A percentile compares a stretch with the other conserved stretches of the same genome.
phyloP scores from a whole-genome alignment of 2,797 vertebrate genomes.

The Acomys russatus region DNA sequence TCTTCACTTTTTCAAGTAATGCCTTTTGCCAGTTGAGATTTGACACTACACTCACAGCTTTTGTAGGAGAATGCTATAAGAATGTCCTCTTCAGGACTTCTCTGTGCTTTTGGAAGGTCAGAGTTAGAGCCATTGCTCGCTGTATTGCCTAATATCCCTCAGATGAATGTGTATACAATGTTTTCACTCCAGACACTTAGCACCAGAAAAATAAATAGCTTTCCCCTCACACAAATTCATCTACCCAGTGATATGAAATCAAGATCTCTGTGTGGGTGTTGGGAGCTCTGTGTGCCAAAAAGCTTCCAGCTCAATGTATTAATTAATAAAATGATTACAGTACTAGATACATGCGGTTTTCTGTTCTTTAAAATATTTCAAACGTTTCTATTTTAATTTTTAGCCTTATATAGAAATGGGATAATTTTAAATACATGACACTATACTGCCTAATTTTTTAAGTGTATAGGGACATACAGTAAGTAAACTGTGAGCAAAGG shows the following conservation, averaged over 20 bases:
- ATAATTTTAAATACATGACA: neutral
- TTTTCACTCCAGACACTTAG: neutral
- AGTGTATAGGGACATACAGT: neutral
- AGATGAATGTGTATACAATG: neutral
- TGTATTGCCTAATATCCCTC: neutral
- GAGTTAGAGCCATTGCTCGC: slow-evolving; percentile 10
- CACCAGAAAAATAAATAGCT: neutral
- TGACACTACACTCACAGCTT: neutral
- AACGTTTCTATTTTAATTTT: neutral
- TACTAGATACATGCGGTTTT: neutral
- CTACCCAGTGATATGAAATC: neutral
- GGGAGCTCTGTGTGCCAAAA: neutral
- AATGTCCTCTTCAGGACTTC: slow-evolving; percentile 36
- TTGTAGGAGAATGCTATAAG: neutral
- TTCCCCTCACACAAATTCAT: neutral
- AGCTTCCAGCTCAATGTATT: neutral
- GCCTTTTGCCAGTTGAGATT: slow-evolving; percentile 37
- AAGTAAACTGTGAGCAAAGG: neutral
- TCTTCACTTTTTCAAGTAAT: slow-evolving; percentile 9
- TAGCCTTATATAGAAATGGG: neutral
- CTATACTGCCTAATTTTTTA: neutral
- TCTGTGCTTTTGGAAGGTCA: slow-evolving; percentile 34
- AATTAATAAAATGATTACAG: slow-evolving; percentile 9
- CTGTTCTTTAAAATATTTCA: neutral
- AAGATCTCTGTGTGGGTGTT: neutral